A percentile compares a stretch with the other conserved stretches of the same genome.
These are phyloP conservation scores for Brevipalpus yothersi DNA, from an alignment of 1,140 invertebrate genomes.

Conservation along the genomic window DNA sequence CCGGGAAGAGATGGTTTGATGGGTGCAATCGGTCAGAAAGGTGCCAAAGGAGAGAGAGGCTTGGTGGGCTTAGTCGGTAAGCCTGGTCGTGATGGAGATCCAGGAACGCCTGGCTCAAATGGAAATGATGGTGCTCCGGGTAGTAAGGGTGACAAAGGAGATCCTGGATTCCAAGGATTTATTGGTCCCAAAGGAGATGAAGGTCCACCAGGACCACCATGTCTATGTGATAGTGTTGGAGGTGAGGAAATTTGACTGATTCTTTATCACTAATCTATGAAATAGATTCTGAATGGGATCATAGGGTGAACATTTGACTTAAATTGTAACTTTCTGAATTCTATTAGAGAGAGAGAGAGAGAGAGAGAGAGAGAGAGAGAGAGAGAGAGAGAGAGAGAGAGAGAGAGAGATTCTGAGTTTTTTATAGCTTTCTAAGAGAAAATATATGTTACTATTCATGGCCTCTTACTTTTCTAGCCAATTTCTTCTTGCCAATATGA, in stretches of 20 bases:
- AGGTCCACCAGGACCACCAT: constrained; percentile 18
- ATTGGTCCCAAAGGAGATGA: constrained; percentile 24
- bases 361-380: too few relatives aligned
- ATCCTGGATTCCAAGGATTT: constrained; percentile 12
- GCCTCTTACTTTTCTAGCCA: too few relatives aligned
- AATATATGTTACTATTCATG: too few relatives aligned
- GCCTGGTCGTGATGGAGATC: neutral
- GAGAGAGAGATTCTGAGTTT: neutral
- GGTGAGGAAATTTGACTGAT: neutral
- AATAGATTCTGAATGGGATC: neutral
- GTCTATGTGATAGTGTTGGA: neutral
- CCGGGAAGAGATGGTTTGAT: neutral
- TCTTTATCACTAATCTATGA: neutral
- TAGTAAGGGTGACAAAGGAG: constrained; percentile 20
- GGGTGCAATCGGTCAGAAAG: constrained; percentile 2
- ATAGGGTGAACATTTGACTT: constrained; percentile 2
- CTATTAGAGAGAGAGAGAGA: neutral
- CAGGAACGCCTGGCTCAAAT: neutral
- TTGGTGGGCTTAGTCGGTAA: neutral
- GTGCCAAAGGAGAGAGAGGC: neutral
- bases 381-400: too few relatives aligned
- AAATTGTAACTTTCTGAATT: too few relatives aligned
- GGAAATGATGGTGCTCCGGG: constrained; percentile 4
- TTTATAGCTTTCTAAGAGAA: too few relatives aligned
- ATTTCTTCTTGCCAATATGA: too few relatives aligned